Evolutionary conservation across 2,888 invertebrate genomes (phyloP).

Genomic region (Drosophila fungiperda): DNA sequence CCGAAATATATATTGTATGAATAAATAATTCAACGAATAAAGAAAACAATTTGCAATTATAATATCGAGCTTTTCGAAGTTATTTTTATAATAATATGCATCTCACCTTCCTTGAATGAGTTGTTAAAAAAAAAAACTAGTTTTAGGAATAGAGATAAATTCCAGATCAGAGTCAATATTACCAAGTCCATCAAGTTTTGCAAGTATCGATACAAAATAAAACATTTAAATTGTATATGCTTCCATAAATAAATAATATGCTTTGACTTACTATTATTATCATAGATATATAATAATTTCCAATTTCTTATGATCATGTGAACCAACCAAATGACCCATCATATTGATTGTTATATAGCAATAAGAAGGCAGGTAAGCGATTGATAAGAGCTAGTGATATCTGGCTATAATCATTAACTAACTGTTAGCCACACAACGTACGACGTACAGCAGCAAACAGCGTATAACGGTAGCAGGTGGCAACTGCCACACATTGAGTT

Average conservation of each 20-base stretch:
- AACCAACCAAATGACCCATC: slow-evolving; percentile 5
- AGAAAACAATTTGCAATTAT: not conserved
- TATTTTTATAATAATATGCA: not conserved
- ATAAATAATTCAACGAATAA: slow-evolving; percentile 25
- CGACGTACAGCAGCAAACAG: not conserved
- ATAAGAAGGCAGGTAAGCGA: slow-evolving; percentile 34
- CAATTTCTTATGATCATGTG: slow-evolving; percentile 9
- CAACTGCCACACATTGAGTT: slow-evolving; percentile 13
- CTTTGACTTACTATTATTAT: too few species aligned
- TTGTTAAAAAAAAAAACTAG: not conserved
- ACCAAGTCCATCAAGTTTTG: too few species aligned
- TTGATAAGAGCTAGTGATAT: slow-evolving; percentile 51
- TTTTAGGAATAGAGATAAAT: not conserved
- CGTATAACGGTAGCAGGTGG: slow-evolving; percentile 28
- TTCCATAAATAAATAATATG: too few species aligned
- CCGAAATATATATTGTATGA: slow-evolving; percentile 16
- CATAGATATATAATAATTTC: not conserved
- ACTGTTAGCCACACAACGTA: slow-evolving; percentile 1
- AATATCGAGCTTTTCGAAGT: not conserved
- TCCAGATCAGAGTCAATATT: not conserved
- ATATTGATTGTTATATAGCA: slow-evolving; percentile 1
- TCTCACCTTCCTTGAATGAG: not conserved
- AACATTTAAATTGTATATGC: too few species aligned
- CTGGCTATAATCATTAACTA: slow-evolving; percentile 41
- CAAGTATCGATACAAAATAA: too few species aligned